Evolutionary conservation across 2,113 vertebrate genomes (phyloP), one percentile per base, ranked within the genome.

Genomic region (Verasper variegatus): DNA sequence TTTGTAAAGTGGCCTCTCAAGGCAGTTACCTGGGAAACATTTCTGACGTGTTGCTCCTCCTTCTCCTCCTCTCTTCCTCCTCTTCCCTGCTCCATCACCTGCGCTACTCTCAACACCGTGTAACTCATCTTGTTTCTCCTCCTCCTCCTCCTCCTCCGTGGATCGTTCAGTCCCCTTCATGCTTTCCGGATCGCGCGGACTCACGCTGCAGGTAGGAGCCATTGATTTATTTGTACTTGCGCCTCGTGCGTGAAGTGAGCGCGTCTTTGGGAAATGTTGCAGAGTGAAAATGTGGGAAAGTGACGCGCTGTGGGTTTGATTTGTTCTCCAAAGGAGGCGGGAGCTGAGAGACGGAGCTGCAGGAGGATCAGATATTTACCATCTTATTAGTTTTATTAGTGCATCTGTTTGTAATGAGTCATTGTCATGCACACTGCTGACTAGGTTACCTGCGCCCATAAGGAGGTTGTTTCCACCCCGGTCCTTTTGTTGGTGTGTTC

Each of bases 161-260:
- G 60, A 51, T 47, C 60, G 59, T 3, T 37, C 15, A 20, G 10
- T 56, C 9, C 49, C 66, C 4, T 61, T 71, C 61, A 55, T 65
- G 71, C 74, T 68, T 56, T 58, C 61, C n/a, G 71, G 65, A 65
- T 68, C 60, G 61, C 5, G 35, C 40, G 10, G 76, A 73, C 57
- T n/a, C 47, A 6, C 37, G 58, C 71, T 6, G 49, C 79, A 79
- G 88, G 86, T 90, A 74, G 52, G 86, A 66, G 23, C 51, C 18
- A 4, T 18, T n/a, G 21, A 20, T 73, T 35, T 5, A 13, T 40
- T 14, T 17, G 2, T 14, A 12, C 47, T 40, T 9, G 37, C 37
- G 37, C 31, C 6, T 31, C 31, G 31, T 31, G 31, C 31, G 37
- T 11, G 2, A 12, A 40, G 37, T 40, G 10, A 31, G 2, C 37